Conservation (phyloP, 2,797 vertebrate genomes). For the Eospalax fontanierii region DNA sequence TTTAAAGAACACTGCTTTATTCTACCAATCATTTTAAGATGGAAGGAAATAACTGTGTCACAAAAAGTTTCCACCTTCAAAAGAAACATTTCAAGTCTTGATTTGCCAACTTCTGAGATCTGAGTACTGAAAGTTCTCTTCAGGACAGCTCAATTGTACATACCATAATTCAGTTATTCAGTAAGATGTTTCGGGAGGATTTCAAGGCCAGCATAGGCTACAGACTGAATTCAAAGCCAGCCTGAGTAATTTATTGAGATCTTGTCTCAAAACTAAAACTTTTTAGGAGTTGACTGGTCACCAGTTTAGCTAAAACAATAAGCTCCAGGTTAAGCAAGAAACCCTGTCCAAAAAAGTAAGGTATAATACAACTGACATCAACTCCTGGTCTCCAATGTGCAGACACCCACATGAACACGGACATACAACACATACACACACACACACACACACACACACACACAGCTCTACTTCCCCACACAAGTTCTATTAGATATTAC, state of each 20-base stretch:
- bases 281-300: not conserved
- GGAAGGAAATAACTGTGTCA: constrained; percentile 58
- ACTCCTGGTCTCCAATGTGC: not conserved
- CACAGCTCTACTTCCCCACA: not conserved
- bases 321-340: not conserved
- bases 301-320: not conserved
- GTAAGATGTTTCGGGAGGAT: not conserved
- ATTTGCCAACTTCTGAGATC: not conserved
- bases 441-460: not conserved
- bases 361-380: no score
- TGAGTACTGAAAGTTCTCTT: not conserved
- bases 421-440: not conserved
- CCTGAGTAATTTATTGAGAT: not conserved
- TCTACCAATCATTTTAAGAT: constrained; percentile 38
- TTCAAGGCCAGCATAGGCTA: not conserved
- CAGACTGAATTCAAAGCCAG: not conserved
- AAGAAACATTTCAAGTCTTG: not conserved
- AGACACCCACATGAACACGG: not conserved
- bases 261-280: not conserved
- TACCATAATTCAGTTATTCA: not conserved
- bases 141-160: not conserved
- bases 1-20: constrained; percentile 59
- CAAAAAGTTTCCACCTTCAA: constrained; percentile 70
- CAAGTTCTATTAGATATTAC: not conserved
- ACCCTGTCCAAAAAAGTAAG: not conserved